These are phyloP conservation scores for Lycopodina hypogea DNA, from an alignment of 37 sponge, comb jelly and placozoan genomes.

Conservation along the genomic window DNA sequence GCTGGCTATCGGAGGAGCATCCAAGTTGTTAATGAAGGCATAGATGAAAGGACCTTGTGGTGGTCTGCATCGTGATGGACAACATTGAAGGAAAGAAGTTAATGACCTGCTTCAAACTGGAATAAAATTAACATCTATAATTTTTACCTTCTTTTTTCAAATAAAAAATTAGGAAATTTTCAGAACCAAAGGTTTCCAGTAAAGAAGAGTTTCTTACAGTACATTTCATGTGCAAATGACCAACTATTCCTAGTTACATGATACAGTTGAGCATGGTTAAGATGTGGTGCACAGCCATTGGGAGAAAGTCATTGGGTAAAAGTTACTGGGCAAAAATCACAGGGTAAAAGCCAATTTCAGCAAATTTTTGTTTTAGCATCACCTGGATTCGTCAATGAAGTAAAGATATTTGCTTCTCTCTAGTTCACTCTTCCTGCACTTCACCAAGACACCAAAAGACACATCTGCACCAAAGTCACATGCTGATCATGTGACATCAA, in stretches of 20 bases:
- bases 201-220: too few relatives aligned
- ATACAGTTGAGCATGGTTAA: too few relatives aligned
- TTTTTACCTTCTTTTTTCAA: too few relatives aligned
- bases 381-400: conserved; percentile 50
- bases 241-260: too few relatives aligned
- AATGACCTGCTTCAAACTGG: too few relatives aligned
- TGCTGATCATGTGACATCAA: neutral
- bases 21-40: conserved; percentile 46
- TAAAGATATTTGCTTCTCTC: conserved; percentile 9
- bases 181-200: too few relatives aligned
- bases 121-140: too few relatives aligned
- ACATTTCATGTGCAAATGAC: too few relatives aligned
- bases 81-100: neutral
- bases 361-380: neutral
- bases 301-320: too few relatives aligned
- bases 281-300: neutral
- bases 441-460: conserved; percentile 45
- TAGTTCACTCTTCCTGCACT: conserved; percentile 25
- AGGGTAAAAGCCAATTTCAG: too few relatives aligned
- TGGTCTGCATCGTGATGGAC: conserved; percentile 6
- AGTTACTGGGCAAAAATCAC: too few relatives aligned
- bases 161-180: too few relatives aligned
- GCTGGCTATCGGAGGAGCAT: conserved; percentile 20
- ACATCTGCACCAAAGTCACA: conserved; percentile 7
- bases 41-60: conserved; percentile 21